Evolutionary conservation across 2,113 vertebrate species (phyloP), one percentile per base, ranked within the genome.

Genomic region (Sphaerodactylus townsendi): DNA sequence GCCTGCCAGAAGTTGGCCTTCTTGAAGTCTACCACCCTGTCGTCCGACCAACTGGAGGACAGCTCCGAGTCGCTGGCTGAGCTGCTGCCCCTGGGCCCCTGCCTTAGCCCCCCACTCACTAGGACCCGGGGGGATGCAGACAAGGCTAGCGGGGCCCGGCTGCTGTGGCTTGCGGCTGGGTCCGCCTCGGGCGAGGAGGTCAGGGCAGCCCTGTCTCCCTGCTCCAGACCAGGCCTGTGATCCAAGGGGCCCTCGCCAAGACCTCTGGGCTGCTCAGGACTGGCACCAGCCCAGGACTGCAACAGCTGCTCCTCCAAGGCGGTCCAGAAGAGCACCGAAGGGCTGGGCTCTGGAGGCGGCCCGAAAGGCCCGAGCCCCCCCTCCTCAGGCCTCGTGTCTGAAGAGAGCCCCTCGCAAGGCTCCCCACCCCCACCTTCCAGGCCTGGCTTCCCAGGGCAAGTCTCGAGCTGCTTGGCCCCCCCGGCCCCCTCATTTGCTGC

Each of bases 391-490:
- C 91, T 64, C 11, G 2, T 10, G 8, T 35, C 33, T 1, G 9
- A 28, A 3, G 48, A 9, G 9, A 69, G 48, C 15, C 41, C n/a
- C 39, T 33, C 6, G 74, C 25, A 1, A 50, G 66, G 6, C 74
- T 80, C 53, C 66, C n/a, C 28, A 6, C 46, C 46, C 66, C 76
- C 87, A 10, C n/a, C 77, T 0, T 9, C 76, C 35, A 21, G 84
- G 11, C 82, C 86, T 87, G 86, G 30, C 23, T 87, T 79, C 0
- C 94, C 96, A 0, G 2, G 78, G 50, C 96, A 96, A 30, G 93
- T 96, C 80, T 94, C 88, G 8, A 97, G 96, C 30, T 86, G 87
- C 88, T 97, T 95, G 0, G 95, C 41, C 53, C n/a, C 91, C 1
- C 62, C 87, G 0, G 89, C 35, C 0, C 30, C 91, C 33, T 92